Evolutionary conservation across 2,113 vertebrate species (phyloP).

Genomic region (Hiodon tergisus): DNA sequence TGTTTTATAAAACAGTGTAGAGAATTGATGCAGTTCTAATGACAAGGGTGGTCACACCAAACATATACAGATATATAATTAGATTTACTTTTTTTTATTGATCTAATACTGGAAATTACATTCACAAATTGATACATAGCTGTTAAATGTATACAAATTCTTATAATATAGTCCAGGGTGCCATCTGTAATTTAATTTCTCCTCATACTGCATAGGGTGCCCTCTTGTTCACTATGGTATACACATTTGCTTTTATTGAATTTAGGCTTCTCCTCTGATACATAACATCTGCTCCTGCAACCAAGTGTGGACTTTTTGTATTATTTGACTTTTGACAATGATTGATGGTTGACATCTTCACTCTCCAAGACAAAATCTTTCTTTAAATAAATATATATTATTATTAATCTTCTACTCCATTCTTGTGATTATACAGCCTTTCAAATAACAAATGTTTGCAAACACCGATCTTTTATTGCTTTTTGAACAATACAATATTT

Average conservation of each 20-base stretch:
- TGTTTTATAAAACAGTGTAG: too few relatives aligned
- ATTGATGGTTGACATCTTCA: slow-evolving; percentile 57
- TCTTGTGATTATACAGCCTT: too few relatives aligned
- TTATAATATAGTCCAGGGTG: slow-evolving; percentile 52
- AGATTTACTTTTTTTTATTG: slow-evolving; percentile 30
- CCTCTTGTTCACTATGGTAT: slow-evolving; percentile 49
- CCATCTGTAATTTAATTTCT: slow-evolving; percentile 59
- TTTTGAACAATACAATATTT: too few relatives aligned
- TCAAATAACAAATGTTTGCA: too few relatives aligned
- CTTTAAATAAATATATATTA: too few relatives aligned
- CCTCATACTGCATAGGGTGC: slow-evolving; percentile 58
- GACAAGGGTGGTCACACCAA: too few relatives aligned
- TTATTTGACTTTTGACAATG: slow-evolving; percentile 45
- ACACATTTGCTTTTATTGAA: slow-evolving; percentile 62
- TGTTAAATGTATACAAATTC: slow-evolving; percentile 56
- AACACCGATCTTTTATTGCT: too few relatives aligned
- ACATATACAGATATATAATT: slow-evolving; percentile 24
- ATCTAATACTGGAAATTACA: slow-evolving; percentile 38
- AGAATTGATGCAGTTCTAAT: too few relatives aligned
- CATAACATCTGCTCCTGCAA: slow-evolving; percentile 37
- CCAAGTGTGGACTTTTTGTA: slow-evolving; percentile 39
- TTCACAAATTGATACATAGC: slow-evolving; percentile 36
- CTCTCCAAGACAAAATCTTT: slow-evolving; percentile 49
- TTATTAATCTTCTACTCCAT: too few relatives aligned
- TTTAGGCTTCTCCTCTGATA: slow-evolving; percentile 42